phyloP scores from a whole-genome alignment of 2,888 invertebrate genomes.

The Tipula unca region DNA sequence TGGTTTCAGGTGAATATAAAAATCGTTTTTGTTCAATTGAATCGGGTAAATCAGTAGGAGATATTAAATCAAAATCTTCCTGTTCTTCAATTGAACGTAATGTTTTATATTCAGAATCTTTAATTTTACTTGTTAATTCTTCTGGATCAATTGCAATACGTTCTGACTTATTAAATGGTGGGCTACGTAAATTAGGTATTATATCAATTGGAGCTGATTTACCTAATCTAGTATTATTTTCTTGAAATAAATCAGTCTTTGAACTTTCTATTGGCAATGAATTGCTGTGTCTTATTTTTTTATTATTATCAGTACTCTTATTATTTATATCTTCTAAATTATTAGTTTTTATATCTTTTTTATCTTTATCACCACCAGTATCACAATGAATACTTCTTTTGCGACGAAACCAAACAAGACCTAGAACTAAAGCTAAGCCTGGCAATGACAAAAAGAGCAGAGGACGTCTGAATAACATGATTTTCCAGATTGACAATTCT shows the following conservation, averaged over 20 bases:
- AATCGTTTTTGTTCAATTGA: constrained; percentile 29
- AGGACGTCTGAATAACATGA: constrained; percentile 70
- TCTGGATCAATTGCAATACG: constrained; percentile 48
- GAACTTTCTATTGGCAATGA: constrained; percentile 24
- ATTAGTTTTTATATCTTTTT: constrained; percentile 30
- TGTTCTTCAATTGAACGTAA: constrained; percentile 27
- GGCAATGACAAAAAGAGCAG: constrained; percentile 71
- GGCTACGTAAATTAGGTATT: constrained; percentile 48
- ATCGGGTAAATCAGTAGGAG: constrained; percentile 38
- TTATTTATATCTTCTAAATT: constrained; percentile 24
- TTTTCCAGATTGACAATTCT: constrained; percentile 17
- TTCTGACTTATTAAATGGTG: constrained; percentile 52
- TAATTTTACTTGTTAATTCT: constrained; percentile 39
- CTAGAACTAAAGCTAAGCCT: constrained; percentile 68
- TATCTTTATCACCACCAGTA: constrained; percentile 54
- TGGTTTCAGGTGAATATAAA: constrained; percentile 19
- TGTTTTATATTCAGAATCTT: constrained; percentile 31
- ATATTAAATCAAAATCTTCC: constrained; percentile 27
- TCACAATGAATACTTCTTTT: constrained; percentile 64
- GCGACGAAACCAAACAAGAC: constrained; percentile 73
- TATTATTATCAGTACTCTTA: constrained; percentile 30
- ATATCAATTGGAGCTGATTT: constrained; percentile 64
- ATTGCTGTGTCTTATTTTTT: constrained; percentile 23
- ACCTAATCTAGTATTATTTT: constrained; percentile 38
- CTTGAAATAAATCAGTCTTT: constrained; percentile 23